A percentile compares a stretch with the other conserved stretches of the same genome.
These are phyloP conservation scores for Chalcosyrphus nemorum DNA, from an alignment of 2,888 invertebrate species.

Conservation along the genomic window DNA sequence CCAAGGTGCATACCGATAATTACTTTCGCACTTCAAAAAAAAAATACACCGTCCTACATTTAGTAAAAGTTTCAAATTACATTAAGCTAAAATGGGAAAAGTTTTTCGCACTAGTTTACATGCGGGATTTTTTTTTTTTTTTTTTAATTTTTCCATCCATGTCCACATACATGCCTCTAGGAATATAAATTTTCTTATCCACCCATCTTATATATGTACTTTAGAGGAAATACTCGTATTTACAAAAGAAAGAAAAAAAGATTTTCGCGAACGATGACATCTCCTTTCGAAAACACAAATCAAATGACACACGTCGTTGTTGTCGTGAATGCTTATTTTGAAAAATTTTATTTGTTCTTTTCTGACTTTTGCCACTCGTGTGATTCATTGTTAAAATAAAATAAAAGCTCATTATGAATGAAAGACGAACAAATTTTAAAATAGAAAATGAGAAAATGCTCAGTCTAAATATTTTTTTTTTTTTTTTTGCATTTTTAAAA, in stretches of 20 bases:
- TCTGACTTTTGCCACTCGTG: neutral
- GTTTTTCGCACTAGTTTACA: neutral
- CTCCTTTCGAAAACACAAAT: neutral
- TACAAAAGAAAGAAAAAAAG: neutral
- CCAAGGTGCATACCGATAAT: neutral
- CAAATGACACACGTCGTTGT: neutral
- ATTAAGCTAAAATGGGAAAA: neutral
- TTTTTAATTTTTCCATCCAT: neutral
- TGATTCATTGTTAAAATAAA: neutral
- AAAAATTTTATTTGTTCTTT: neutral
- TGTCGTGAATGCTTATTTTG: neutral
- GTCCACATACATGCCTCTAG: neutral
- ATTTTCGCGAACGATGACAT: neutral
- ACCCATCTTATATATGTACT: neutral
- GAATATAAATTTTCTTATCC: neutral
- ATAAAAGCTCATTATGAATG: conserved; percentile 8
- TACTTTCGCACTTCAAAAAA: neutral
- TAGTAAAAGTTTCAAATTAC: conserved; percentile 28
- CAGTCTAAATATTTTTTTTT: neutral
- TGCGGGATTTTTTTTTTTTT: too few species aligned
- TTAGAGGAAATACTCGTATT: too few species aligned
- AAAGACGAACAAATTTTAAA: conserved; percentile 24
- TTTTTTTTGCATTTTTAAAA: too few species aligned
- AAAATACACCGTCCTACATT: neutral
- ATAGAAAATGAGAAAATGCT: conserved; percentile 23